Evolutionary conservation across 2,113 vertebrate species (phyloP).

Genomic region (Neolamprologus kungweensis): DNA sequence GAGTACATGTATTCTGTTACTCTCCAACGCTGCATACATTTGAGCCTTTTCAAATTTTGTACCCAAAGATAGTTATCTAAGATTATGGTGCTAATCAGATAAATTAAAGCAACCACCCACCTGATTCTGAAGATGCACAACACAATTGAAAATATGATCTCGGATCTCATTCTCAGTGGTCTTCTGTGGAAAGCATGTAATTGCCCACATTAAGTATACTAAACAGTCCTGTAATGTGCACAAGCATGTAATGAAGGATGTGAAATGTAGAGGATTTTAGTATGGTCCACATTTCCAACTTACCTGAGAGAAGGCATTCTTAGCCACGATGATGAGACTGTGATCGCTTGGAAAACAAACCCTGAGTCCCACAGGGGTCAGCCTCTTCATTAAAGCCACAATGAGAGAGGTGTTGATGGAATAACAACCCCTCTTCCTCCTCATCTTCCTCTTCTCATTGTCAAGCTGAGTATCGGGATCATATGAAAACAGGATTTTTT

Average conservation of each 20-base stretch:
- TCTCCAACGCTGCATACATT: neutral
- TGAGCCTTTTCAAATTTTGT: neutral
- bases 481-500: neutral
- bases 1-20: neutral
- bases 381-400: conserved; percentile 82
- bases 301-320: conserved; percentile 83
- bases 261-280: neutral
- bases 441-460: conserved; percentile 81
- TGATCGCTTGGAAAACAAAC: conserved; percentile 84
- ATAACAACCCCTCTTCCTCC: conserved; percentile 84
- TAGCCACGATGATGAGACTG: conserved; percentile 80
- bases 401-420: conserved; percentile 90
- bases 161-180: conserved; percentile 87
- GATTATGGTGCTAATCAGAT: neutral
- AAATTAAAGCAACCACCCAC: conserved; percentile 58
- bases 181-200: conserved; percentile 75
- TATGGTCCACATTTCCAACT: neutral
- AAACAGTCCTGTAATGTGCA: neutral
- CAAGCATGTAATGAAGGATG: neutral
- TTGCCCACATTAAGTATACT: neutral
- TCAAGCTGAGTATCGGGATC: conserved; percentile 57
- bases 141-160: conserved; percentile 74
- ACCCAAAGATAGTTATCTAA: neutral
- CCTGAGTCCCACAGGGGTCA: conserved; percentile 85
- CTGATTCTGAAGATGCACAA: conserved; percentile 75